Evolutionary conservation across 2,797 vertebrate species (phyloP).

Genomic region (Lindbergichthys nudifrons): DNA sequence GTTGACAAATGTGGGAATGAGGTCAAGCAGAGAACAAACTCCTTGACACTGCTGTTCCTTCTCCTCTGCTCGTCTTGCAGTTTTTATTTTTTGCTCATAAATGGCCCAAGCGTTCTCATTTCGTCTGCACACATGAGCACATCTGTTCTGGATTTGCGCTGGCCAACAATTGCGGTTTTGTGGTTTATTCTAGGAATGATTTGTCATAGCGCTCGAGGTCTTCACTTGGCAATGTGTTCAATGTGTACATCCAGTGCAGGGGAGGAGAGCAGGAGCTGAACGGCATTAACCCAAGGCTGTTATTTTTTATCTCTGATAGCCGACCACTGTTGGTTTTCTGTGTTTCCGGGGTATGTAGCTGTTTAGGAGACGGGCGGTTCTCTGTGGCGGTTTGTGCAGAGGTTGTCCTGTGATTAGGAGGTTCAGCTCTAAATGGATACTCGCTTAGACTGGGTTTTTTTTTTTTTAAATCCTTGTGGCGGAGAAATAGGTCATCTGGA

Average conservation of each 20-base stretch:
- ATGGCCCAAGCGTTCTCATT: conserved; percentile 62
- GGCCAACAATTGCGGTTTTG: conserved; percentile 66
- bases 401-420: conserved; percentile 79
- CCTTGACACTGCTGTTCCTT: conserved; percentile 65
- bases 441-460: conserved; percentile 58
- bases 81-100: conserved; percentile 58
- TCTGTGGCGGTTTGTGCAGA: conserved; percentile 51
- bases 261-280: conserved; percentile 22
- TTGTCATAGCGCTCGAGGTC: conserved; percentile 70
- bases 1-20: conserved; percentile 77
- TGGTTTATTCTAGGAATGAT: conserved; percentile 74
- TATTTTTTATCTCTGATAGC: conserved; percentile 48
- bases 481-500: conserved; percentile 83
- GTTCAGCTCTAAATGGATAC: conserved; percentile 72
- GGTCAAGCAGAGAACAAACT: conserved; percentile 77
- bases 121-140: conserved; percentile 65
- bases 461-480: conserved; percentile 66
- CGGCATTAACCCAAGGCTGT: conserved; percentile 30
- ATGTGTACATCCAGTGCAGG: conserved; percentile 55
- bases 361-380: conserved; percentile 64
- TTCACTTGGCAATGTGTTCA: conserved; percentile 66
- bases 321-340: conserved; percentile 24
- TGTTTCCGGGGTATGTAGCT: conserved; percentile 38
- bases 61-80: conserved; percentile 41
- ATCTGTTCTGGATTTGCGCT: conserved; percentile 79